phyloP scores from a whole-genome alignment of 2,888 invertebrate genomes.

The Yponomeuta plumbellus region DNA sequence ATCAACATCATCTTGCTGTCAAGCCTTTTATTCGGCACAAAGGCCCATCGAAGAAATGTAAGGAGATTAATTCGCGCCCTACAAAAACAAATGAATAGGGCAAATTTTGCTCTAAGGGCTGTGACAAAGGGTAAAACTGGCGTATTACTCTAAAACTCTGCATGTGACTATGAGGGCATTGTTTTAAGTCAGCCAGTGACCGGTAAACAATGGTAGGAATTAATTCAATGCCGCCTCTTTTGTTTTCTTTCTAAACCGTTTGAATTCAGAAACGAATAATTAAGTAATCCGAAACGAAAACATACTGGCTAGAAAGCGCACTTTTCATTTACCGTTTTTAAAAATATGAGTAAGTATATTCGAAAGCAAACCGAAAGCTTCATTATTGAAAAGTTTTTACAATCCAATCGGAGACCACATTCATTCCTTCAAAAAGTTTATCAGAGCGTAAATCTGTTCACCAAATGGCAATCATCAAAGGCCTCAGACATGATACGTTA shows the following conservation, averaged over 20 bases:
- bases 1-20: slow-evolving; percentile 47
- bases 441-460: slow-evolving; percentile 67
- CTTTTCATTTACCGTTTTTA: slow-evolving; percentile 21
- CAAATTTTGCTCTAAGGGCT: slow-evolving; percentile 53
- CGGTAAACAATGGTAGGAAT: slow-evolving; percentile 57
- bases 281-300: not conserved
- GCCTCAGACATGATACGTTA: slow-evolving; percentile 63
- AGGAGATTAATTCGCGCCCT: slow-evolving; percentile 71
- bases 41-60: slow-evolving; percentile 68
- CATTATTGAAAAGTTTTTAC: no score
- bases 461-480: slow-evolving; percentile 64
- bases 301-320: slow-evolving; percentile 26
- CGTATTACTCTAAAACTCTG: slow-evolving; percentile 69
- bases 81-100: slow-evolving; percentile 55
- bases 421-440: slow-evolving; percentile 59
- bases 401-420: not conserved
- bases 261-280: not conserved
- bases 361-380: not conserved
- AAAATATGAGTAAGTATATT: not conserved
- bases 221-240: slow-evolving; percentile 51
- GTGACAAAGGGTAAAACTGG: slow-evolving; percentile 50
- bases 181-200: slow-evolving; percentile 60
- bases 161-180: slow-evolving; percentile 66
- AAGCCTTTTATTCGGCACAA: slow-evolving; percentile 55
- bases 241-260: slow-evolving; percentile 37